Conservation (phyloP, 2,113 vertebrate genomes). For the Percina caprodes region DNA sequence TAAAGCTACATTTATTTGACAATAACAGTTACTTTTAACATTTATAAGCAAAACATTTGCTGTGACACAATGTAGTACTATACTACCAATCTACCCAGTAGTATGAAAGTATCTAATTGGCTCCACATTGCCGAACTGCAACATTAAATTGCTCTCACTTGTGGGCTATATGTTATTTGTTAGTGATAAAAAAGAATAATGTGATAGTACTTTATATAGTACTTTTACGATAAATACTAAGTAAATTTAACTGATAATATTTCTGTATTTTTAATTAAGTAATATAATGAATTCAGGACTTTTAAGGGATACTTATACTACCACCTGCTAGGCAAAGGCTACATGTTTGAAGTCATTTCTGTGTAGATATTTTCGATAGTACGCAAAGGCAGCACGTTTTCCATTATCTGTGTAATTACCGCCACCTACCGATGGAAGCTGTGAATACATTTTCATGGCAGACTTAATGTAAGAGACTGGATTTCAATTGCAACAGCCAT, state of each 20-base stretch:
- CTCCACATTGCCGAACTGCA: not conserved
- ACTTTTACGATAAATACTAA: not conserved
- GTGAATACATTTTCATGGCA: not conserved
- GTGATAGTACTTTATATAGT: not conserved
- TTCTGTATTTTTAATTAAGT: not conserved
- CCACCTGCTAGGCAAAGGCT: not conserved
- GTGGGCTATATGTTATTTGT: not conserved
- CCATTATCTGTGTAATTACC: constrained; percentile 7
- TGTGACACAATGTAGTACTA: not conserved
- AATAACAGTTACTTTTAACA: not conserved
- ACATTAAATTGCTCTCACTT: not conserved
- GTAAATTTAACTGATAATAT: not conserved
- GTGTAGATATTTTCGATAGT: not conserved
- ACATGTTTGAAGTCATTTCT: not conserved
- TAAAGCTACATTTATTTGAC: not conserved
- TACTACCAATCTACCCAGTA: not conserved
- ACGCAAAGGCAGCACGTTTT: not conserved
- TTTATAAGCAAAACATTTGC: not conserved
- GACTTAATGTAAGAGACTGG: not conserved
- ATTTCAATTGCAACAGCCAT: not conserved
- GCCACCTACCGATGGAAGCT: constrained; percentile 32
- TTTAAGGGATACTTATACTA: not conserved
- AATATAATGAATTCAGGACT: not conserved
- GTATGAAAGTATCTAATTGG: not conserved
- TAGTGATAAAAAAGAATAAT: not conserved